Conservation (phyloP, 2,797 vertebrate genomes). For the Aythya fuligula region DNA sequence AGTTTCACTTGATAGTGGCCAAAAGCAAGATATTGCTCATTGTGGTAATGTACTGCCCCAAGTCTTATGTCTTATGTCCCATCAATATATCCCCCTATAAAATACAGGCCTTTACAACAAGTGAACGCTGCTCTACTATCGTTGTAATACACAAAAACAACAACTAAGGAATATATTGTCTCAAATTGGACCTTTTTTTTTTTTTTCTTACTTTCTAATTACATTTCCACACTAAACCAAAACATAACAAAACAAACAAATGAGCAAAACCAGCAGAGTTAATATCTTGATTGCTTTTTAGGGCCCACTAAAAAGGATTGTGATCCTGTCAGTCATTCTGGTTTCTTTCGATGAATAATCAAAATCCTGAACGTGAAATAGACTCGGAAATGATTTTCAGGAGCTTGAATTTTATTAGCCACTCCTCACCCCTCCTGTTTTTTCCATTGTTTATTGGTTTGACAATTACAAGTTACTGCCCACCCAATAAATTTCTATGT, state of each 20-base stretch:
- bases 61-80: background rate
- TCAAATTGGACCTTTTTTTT: background rate
- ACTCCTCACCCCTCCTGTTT: background rate
- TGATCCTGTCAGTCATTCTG: background rate
- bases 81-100: background rate
- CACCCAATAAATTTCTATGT: background rate
- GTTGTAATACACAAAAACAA: background rate
- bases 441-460: slow-evolving; percentile 34
- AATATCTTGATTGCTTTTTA: slow-evolving; percentile 5
- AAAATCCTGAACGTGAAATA: background rate
- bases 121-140: background rate
- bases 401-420: slow-evolving; percentile 37
- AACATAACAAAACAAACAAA: background rate
- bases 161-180: background rate
- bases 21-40: background rate
- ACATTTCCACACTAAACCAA: background rate
- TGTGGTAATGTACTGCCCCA: background rate
- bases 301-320: background rate
- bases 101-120: background rate
- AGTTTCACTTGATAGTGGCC: background rate
- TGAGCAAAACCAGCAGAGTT: background rate
- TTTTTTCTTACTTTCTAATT: background rate
- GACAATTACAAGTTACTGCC: slow-evolving; percentile 39
- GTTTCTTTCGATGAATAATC: slow-evolving; percentile 48
- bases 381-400: slow-evolving; percentile 23